A percentile compares a stretch with the other conserved stretches of the same genome.
Evolutionary conservation across 2,888 invertebrate species (phyloP).

Genomic region (Ferrisia virgata): DNA sequence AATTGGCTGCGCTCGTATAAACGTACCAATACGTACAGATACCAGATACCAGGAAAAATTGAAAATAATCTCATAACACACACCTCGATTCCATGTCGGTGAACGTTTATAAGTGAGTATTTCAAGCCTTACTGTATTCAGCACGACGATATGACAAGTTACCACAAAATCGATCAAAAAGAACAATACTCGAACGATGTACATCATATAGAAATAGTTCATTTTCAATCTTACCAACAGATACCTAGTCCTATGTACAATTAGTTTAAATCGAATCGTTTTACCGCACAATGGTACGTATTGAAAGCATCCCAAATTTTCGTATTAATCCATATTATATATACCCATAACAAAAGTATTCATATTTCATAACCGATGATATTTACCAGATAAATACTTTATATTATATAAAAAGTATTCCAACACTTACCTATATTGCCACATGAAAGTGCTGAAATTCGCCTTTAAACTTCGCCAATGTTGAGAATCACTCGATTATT

Average conservation of each 20-base stretch:
- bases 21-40: neutral
- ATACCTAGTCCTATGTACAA: too few species aligned
- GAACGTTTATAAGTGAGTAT: neutral
- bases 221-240: too few species aligned
- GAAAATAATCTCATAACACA: neutral
- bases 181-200: neutral
- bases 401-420: neutral
- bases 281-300: neutral
- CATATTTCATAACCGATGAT: neutral
- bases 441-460: neutral
- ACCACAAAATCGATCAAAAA: neutral
- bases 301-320: neutral
- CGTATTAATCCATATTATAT: neutral
- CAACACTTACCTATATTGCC: neutral
- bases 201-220: too few species aligned
- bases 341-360: neutral
- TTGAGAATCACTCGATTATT: constrained; percentile 1
- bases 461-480: neutral
- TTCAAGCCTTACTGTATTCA: neutral
- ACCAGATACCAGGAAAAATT: neutral
- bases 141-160: neutral
- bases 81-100: neutral
- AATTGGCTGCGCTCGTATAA: neutral
- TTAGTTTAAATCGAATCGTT: neutral
- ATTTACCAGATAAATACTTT: neutral